Evolutionary conservation across 2,113 vertebrate genomes (phyloP).

Genomic region (Atlantisia rogersi): DNA sequence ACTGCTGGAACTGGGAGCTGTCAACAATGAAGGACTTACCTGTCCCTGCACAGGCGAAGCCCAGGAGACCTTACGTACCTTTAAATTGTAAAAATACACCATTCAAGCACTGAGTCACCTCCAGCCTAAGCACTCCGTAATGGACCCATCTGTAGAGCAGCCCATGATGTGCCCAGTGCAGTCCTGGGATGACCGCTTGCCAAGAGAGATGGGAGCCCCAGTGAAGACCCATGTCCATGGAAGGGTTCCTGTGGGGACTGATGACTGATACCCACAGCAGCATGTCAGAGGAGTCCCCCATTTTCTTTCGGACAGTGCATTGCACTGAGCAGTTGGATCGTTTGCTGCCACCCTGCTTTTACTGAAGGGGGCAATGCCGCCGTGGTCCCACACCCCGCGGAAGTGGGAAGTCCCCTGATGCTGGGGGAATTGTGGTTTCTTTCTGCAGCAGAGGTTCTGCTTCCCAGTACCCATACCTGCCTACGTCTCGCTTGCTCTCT

Average conservation of each 20-base stretch:
- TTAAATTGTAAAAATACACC: neutral
- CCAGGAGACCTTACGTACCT: neutral
- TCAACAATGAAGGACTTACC: neutral
- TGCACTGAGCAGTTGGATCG: neutral
- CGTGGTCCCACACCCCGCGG: neutral
- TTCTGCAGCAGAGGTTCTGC: neutral
- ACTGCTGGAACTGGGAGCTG: neutral
- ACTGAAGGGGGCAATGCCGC: accelerated
- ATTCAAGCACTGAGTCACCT: neutral
- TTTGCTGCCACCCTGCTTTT: neutral
- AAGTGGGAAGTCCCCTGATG: neutral
- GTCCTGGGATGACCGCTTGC: no score
- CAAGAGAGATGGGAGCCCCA: neutral
- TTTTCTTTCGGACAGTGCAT: neutral
- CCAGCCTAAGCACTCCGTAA: neutral
- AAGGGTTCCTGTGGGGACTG: neutral
- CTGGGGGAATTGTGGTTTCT: accelerated
- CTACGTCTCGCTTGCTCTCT: accelerated
- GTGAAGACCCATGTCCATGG: neutral
- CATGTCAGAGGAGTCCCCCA: accelerated
- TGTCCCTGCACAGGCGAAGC: accelerated
- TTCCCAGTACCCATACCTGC: neutral
- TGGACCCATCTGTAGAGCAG: no score
- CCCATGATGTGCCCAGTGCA: accelerated
- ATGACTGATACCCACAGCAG: neutral